A percentile compares a stretch with the other conserved stretches of the same genome.
Evolutionary conservation across 2,888 invertebrate genomes (phyloP).

Genomic region (Volucella zonaria): DNA sequence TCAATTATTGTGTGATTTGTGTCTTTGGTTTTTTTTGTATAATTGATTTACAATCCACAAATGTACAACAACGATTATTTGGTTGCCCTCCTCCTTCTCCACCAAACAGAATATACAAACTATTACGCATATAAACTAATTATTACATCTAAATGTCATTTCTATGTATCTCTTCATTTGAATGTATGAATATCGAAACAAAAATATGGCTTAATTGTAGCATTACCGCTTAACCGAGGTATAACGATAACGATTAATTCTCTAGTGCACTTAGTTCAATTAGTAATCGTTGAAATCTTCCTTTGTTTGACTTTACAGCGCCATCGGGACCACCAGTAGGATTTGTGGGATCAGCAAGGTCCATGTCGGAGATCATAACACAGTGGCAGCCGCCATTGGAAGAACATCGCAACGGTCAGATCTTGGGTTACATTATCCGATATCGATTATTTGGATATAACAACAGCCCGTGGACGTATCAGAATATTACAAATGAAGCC

Average conservation of each 20-base stretch:
- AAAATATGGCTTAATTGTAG: conserved; percentile 80
- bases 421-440: conserved; percentile 95
- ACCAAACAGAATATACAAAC: conserved; percentile 47
- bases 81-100: conserved; percentile 1
- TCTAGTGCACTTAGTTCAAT: conserved; percentile 8
- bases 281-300: neutral
- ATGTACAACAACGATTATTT: conserved; percentile 32
- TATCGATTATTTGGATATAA: conserved; percentile 96
- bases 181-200: conserved; percentile 74
- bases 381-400: conserved; percentile 98
- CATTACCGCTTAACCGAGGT: conserved; percentile 82
- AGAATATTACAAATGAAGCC: conserved; percentile 96
- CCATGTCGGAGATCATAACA: conserved; percentile 96
- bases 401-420: conserved; percentile 96
- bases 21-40: conserved; percentile 13
- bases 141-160: conserved; percentile 70
- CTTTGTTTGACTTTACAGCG: conserved; percentile 84
- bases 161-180: conserved; percentile 73
- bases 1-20: conserved; percentile 23
- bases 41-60: conserved; percentile 45
- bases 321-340: conserved; percentile 98
- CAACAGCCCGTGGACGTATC: conserved; percentile 94
- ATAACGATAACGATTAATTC: conserved; percentile 75
- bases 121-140: conserved; percentile 65
- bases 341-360: conserved; percentile 96